A percentile compares a stretch with the other conserved stretches of the same genome.
These are phyloP conservation scores for Cricetomys ansorgei DNA, from an alignment of 2,113 vertebrate species.

Conservation along the genomic window DNA sequence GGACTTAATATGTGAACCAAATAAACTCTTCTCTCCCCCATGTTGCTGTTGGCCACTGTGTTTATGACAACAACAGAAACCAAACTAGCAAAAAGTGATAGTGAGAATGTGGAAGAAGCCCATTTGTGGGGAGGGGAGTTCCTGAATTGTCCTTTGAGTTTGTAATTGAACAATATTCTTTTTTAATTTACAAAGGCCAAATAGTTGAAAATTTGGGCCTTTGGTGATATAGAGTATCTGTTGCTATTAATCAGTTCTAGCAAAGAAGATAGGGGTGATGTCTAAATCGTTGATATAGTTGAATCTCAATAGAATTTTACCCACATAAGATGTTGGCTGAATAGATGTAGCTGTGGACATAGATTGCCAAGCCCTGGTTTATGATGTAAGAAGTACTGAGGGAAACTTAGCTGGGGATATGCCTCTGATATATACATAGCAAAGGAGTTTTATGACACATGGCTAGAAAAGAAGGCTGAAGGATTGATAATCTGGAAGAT, in stretches of 20 bases:
- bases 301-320: slow-evolving; percentile 44
- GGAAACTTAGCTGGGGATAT: background rate
- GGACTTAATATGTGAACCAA: background rate
- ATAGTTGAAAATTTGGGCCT: slow-evolving; percentile 2
- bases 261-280: background rate
- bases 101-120: background rate
- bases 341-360: background rate
- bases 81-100: background rate
- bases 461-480: background rate
- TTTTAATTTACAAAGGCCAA: background rate
- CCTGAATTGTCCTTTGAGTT: slow-evolving; percentile 29
- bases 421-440: background rate
- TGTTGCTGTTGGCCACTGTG: background rate
- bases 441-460: background rate
- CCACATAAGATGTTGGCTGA: background rate
- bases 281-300: background rate
- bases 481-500: background rate
- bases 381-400: background rate
- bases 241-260: background rate
- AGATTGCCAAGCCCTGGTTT: background rate
- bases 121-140: background rate
- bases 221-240: background rate
- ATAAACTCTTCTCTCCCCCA: too few species aligned
- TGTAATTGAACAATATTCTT: background rate
- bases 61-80: background rate